Evolutionary conservation across 2,113 vertebrate genomes (phyloP).

Genomic region (Syrmaticus mikado): DNA sequence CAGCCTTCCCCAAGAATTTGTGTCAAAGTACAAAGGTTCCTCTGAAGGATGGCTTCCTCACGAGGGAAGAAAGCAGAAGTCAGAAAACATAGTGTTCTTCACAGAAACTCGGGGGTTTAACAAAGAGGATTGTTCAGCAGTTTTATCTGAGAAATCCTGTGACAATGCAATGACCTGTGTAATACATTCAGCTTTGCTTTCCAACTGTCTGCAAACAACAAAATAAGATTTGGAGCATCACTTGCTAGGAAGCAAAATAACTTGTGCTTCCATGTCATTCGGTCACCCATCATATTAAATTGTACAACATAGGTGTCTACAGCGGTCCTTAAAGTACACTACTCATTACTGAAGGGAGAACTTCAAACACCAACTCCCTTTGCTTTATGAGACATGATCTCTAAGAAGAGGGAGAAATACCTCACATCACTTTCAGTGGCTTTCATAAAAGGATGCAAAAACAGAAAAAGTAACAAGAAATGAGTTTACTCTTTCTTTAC

Average conservation of each 20-base stretch:
- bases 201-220: background rate
- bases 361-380: background rate
- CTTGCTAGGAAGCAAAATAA: background rate
- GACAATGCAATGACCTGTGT: background rate
- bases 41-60: background rate
- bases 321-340: background rate
- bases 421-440: background rate
- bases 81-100: background rate
- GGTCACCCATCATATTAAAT: background rate
- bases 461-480: background rate
- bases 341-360: background rate
- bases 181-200: background rate
- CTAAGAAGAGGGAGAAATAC: background rate
- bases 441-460: background rate
- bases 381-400: background rate
- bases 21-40: background rate
- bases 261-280: background rate
- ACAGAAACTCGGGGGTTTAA: background rate
- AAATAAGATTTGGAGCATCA: background rate
- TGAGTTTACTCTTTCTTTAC: background rate
- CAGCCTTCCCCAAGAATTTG: background rate
- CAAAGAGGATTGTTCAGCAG: background rate
- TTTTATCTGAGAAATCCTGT: background rate
- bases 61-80: background rate
- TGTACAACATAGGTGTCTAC: background rate